A percentile compares a stretch with the other conserved stretches of the same genome.
Evolutionary conservation across 2,888 invertebrate genomes (phyloP).

Genomic region (Scotopteryx bipunctaria): DNA sequence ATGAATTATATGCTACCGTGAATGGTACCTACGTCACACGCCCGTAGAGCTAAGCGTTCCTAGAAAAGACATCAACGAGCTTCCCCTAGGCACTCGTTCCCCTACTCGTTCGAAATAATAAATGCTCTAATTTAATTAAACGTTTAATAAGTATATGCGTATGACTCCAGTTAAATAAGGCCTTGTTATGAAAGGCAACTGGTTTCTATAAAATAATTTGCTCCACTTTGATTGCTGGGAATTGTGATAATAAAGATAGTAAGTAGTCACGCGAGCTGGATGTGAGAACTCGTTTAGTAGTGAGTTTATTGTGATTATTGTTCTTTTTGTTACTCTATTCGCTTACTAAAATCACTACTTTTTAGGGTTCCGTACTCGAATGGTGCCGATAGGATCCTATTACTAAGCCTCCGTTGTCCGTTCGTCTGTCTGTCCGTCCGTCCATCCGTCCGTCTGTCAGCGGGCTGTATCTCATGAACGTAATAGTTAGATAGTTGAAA

Average conservation of each 20-base stretch:
- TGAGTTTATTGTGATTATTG: slow-evolving; percentile 13
- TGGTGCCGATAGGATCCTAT: no score
- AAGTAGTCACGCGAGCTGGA: slow-evolving; percentile 49
- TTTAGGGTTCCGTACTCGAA: no score
- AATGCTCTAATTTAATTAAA: slow-evolving; percentile 3
- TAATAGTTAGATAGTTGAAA: no score
- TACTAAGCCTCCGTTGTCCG: no score
- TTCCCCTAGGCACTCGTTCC: slow-evolving; percentile 4
- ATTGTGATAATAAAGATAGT: slow-evolving; percentile 44
- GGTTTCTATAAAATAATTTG: slow-evolving; percentile 46
- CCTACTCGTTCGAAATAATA: no score
- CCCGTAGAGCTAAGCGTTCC: slow-evolving; percentile 35
- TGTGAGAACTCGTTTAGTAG: slow-evolving; percentile 30
- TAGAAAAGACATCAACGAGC: slow-evolving; percentile 73
- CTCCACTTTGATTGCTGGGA: slow-evolving; percentile 51
- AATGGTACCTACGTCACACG: slow-evolving; percentile 20
- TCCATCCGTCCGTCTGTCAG: no score
- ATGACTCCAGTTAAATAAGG: slow-evolving; percentile 15
- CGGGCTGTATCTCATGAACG: no score
- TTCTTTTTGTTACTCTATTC: slow-evolving; percentile 6
- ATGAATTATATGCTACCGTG: no score
- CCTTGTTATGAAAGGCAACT: slow-evolving; percentile 27
- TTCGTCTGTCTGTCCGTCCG: no score
- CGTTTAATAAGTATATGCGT: slow-evolving; percentile 3
- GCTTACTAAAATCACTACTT: not conserved